Evolutionary conservation across 2,888 invertebrate genomes (phyloP).

Genomic region (Apocheima hispidaria): DNA sequence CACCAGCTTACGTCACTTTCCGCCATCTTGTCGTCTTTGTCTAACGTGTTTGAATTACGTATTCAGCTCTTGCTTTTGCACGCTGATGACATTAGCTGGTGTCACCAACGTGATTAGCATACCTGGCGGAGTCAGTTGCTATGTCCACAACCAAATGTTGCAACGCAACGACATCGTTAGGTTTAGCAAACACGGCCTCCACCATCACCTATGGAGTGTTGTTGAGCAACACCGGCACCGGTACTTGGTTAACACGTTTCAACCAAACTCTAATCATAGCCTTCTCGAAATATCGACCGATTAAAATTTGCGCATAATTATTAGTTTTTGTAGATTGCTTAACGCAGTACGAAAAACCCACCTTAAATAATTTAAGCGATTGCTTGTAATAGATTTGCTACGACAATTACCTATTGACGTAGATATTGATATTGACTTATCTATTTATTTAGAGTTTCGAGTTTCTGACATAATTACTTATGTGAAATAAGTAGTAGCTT

Average conservation of each 20-base stretch:
- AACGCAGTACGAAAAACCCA: conserved; percentile 7
- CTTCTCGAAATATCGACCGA: conserved; percentile 8
- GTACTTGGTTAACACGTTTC: conserved; percentile 9
- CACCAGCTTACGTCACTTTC: too few relatives aligned
- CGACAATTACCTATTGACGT: not conserved
- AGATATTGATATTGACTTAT: not conserved
- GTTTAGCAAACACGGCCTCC: conserved; percentile 36
- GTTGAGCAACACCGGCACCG: conserved; percentile 28
- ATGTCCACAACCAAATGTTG: conserved; percentile 12
- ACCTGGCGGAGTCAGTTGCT: too few relatives aligned
- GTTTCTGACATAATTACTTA: too few relatives aligned
- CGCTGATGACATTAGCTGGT: too few relatives aligned
- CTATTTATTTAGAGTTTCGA: not conserved
- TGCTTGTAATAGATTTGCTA: conserved; percentile 3
- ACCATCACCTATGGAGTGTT: conserved; percentile 21
- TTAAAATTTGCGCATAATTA: not conserved
- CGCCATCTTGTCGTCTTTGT: too few relatives aligned
- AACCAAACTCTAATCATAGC: not conserved
- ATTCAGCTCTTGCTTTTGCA: too few relatives aligned
- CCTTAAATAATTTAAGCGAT: conserved; percentile 13
- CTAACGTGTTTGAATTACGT: too few relatives aligned
- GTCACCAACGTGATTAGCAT: too few relatives aligned
- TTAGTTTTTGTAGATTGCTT: not conserved
- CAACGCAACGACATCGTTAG: conserved; percentile 29
- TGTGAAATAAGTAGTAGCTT: too few relatives aligned